Evolutionary conservation across 2,113 vertebrate species (phyloP).

Genomic region (Alces alces): DNA sequence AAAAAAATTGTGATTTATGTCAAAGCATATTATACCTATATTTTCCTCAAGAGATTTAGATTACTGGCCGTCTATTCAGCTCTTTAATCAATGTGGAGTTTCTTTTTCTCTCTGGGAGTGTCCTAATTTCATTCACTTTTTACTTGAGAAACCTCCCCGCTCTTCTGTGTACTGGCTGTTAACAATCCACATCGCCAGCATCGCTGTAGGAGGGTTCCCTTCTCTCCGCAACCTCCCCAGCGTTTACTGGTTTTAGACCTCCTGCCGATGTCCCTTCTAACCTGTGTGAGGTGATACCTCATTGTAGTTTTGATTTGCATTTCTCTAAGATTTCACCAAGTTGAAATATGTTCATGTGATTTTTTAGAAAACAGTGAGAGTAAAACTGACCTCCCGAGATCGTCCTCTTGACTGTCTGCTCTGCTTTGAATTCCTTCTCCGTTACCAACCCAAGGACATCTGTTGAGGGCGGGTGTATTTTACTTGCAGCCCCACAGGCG

Average conservation of each 20-base stretch:
- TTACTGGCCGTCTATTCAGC: neutral
- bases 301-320: neutral
- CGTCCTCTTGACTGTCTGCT: too few relatives aligned
- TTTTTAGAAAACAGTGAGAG: neutral
- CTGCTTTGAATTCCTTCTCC: neutral
- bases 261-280: fast-evolving
- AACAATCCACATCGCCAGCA: neutral
- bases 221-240: neutral
- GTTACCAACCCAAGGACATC: neutral
- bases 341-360: neutral
- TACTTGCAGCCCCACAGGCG: neutral
- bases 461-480: neutral
- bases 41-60: neutral
- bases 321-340: neutral
- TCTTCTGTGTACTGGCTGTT: neutral
- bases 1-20: neutral
- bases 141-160: fast-evolving
- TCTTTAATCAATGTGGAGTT: neutral
- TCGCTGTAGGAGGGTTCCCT: neutral
- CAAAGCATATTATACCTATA: neutral
- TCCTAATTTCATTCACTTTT: neutral
- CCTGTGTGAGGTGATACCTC: neutral
- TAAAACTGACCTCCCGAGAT: neutral
- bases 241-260: neutral
- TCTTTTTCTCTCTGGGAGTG: neutral